phyloP scores from a whole-genome alignment of 2,113 vertebrate genomes.

The Oriolus oriolus region DNA sequence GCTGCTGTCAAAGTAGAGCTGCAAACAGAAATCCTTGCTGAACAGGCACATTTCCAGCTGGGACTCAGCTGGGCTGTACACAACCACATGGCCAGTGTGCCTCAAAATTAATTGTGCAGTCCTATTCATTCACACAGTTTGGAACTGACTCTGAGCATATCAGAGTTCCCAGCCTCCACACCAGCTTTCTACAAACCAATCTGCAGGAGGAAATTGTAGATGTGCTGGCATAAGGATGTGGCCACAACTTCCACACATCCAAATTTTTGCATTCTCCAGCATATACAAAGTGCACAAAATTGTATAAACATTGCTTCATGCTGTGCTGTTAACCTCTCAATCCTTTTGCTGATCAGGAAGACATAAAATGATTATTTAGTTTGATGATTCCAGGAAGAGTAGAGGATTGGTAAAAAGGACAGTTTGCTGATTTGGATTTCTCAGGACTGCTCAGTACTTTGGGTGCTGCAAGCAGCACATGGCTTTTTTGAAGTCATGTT shows the following conservation, averaged over 20 bases:
- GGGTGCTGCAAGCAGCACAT: background rate
- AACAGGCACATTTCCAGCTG: background rate
- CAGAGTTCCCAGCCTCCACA: background rate
- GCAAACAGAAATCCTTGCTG: background rate
- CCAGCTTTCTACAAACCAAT: background rate
- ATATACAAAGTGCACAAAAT: background rate
- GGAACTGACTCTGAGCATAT: fast-evolving
- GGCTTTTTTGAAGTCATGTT: background rate
- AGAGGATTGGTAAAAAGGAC: background rate
- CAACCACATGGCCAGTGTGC: fast-evolving
- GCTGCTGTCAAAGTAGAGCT: background rate
- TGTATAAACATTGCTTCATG: background rate
- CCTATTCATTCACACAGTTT: background rate
- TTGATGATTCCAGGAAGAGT: background rate
- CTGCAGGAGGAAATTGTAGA: background rate
- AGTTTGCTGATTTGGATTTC: background rate
- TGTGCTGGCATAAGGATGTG: background rate
- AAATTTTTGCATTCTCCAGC: background rate
- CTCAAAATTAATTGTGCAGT: background rate
- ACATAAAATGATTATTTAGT: background rate
- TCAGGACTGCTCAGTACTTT: background rate
- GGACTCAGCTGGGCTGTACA: background rate
- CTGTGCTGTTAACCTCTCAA: background rate
- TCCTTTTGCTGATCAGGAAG: background rate
- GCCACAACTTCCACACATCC: background rate